phyloP scores from a whole-genome alignment of 2,113 vertebrate genomes.

The Alectura lathami region DNA sequence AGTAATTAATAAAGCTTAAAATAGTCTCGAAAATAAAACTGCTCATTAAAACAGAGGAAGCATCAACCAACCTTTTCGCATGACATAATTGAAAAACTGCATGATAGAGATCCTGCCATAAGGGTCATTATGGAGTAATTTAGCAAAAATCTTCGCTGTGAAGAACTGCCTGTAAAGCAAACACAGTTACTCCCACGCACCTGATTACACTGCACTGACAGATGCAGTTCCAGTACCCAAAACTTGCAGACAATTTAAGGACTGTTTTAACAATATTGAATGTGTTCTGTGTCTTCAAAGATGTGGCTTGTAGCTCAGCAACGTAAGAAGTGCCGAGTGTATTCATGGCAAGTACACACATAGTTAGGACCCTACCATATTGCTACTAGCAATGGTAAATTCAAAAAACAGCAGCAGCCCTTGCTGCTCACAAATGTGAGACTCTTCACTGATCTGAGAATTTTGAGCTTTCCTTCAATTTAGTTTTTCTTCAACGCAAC shows the following conservation, averaged over 20 bases:
- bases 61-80: slow-evolving; percentile 90
- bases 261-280: neutral
- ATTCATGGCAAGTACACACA: neutral
- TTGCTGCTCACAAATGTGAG: neutral
- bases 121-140: slow-evolving; percentile 92
- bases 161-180: slow-evolving; percentile 88
- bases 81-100: slow-evolving; percentile 99
- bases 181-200: neutral
- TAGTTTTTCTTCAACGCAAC: neutral
- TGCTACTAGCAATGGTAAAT: neutral
- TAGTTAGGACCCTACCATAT: neutral
- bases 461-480: neutral
- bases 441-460: neutral
- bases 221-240: neutral
- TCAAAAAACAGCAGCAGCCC: neutral
- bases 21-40: neutral
- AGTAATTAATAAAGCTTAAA: neutral
- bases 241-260: neutral
- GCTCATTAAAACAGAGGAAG: neutral
- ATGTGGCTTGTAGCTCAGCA: neutral
- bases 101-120: slow-evolving; percentile 98
- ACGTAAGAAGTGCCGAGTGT: neutral
- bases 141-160: slow-evolving; percentile 93
- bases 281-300: neutral
- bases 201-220: neutral